Evolutionary conservation across 2,888 invertebrate species (phyloP).

Genomic region (Leucania comma): DNA sequence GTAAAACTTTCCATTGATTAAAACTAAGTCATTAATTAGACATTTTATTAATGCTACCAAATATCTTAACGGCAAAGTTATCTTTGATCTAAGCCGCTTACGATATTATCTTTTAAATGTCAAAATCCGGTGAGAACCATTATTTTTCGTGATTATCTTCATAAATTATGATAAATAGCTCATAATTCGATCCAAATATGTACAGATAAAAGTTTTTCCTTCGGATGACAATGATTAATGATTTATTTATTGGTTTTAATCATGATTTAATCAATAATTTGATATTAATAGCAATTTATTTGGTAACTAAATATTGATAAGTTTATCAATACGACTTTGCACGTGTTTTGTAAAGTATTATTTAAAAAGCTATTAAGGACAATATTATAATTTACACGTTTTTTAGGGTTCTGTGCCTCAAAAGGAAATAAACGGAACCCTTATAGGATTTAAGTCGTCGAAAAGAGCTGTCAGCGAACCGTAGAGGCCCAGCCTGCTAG

Average conservation of each 20-base stretch:
- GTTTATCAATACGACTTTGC: background rate
- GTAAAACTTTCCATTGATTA: conserved; percentile 19
- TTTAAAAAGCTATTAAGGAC: background rate
- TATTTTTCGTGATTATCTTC: background rate
- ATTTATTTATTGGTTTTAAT: too few species aligned
- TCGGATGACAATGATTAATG: background rate
- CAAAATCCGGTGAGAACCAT: conserved; percentile 9
- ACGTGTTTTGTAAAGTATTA: background rate
- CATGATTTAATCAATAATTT: background rate
- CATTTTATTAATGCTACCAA: background rate
- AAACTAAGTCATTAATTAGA: background rate
- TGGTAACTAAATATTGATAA: background rate
- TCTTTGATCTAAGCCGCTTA: conserved; percentile 14
- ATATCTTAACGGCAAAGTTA: background rate
- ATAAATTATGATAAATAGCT: conserved; percentile 4
- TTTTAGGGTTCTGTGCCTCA: too few species aligned
- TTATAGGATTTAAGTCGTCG: too few species aligned
- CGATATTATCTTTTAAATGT: background rate
- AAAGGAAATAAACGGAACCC: too few species aligned
- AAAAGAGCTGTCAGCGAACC: too few species aligned
- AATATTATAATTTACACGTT: too few species aligned
- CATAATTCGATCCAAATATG: background rate
- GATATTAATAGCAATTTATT: background rate
- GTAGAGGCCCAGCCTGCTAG: too few species aligned
- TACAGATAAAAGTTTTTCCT: too few species aligned